Conservation (phyloP, 2,113 vertebrate genomes). For the Cebidichthys violaceus region DNA sequence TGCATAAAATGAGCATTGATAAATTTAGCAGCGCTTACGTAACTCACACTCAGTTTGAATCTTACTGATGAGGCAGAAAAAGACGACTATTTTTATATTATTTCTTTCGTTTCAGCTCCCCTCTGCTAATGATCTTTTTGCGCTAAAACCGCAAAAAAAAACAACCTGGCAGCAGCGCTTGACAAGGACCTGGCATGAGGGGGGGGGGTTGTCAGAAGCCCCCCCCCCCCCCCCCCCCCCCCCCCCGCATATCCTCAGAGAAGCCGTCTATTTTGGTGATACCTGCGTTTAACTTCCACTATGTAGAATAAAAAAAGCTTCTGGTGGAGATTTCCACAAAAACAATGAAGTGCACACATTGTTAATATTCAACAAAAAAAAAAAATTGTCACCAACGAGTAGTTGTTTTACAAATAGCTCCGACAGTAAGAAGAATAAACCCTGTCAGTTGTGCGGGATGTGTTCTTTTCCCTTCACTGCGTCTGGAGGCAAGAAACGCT, state of each 20-base stretch:
- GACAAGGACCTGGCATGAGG: constrained; percentile 25
- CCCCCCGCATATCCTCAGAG: constrained; percentile 32
- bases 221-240: not conserved
- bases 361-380: constrained; percentile 40
- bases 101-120: constrained; percentile 41
- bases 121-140: constrained; percentile 68
- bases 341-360: constrained; percentile 14
- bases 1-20: constrained; percentile 84
- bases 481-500: constrained; percentile 61
- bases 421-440: constrained; percentile 66
- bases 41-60: constrained; percentile 81
- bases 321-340: constrained; percentile 3
- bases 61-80: constrained; percentile 83
- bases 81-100: constrained; percentile 31
- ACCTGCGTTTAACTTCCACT: constrained; percentile 21
- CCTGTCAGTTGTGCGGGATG: constrained; percentile 68
- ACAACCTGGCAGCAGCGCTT: constrained; percentile 43
- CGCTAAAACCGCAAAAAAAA: constrained; percentile 43
- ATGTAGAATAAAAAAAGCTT: constrained; percentile 33
- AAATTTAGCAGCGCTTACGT: constrained; percentile 85
- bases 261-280: constrained; percentile 33
- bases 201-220: constrained; percentile 37
- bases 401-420: constrained; percentile 57
- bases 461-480: constrained; percentile 69
- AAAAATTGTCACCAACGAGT: constrained; percentile 32